Base-by-base conservation (phyloP, 1,140 invertebrate genomes). In the Antheraea pernyi region DNA sequence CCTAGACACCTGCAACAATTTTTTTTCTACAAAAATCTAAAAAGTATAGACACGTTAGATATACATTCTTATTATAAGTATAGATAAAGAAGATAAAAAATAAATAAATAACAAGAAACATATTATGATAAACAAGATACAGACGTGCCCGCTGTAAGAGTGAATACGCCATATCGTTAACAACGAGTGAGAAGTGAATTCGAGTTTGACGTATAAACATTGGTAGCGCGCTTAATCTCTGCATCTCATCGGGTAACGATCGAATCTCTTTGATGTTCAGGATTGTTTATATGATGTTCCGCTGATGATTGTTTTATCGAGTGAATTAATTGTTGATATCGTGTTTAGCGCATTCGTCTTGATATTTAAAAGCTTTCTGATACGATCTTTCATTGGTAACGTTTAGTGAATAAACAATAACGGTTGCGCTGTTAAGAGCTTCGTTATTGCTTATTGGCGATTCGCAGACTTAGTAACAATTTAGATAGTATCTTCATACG, bases 261-360 rank as follows among this genome's bases (percentile, higher is more conserved):
- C 42, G 71, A 67, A 10, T 69, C 65, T 58, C 64, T 68, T 73
- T 73, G 71, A 73, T 66, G 71, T 67, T 69, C n/a, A 53, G 46
- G 46, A 39, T 18, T 69, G 71, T 73, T 73, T 73, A 72, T 65
- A 72, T 59, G 59, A 63, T 62, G 53, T 42, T 36, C 46, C 53
- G 65, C 67, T 59, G 19, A 36, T 36, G 48, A 66, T 58, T 66
- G 42, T 65, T 42, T 48, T 48, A 48, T 66, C n/a, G 48, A 66
- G 71, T 73, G 68, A 61, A 67, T 69, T 73, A 73, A 73, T 73
- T 65, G 68, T 61, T 70, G 59, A 67, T 73, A 39, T 68, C 63
- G 59, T 67, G 64, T 65, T 73, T 73, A 69, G 63, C 37, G 61
- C 37, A 63, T 63, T 53, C 42, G 65, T 66, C 19, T 66, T 37